Evolutionary conservation across 2,888 invertebrate genomes (phyloP).

Genomic region (Yponomeuta cagnagella): DNA sequence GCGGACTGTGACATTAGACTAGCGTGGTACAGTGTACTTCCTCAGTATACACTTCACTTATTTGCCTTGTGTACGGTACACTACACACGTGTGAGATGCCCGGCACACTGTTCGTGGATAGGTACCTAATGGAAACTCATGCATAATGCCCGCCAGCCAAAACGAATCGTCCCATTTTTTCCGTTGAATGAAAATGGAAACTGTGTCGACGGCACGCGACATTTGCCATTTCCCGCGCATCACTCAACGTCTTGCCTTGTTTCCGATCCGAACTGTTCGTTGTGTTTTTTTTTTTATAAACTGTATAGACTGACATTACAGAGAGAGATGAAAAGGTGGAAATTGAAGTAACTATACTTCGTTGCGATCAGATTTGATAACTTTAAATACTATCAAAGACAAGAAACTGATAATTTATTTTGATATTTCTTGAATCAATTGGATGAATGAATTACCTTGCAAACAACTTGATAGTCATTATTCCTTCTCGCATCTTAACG

Average conservation of each 20-base stretch:
- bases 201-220: slow-evolving; percentile 14
- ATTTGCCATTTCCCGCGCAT: slow-evolving; percentile 16
- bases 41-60: slow-evolving; percentile 7
- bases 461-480: too few species aligned
- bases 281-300: background rate
- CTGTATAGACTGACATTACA: background rate
- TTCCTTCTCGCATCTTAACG: too few species aligned
- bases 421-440: too few species aligned
- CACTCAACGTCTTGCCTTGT: slow-evolving; percentile 17
- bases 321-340: background rate
- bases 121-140: background rate
- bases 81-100: slow-evolving; percentile 6
- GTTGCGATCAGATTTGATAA: too few species aligned
- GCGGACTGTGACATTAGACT: slow-evolving; percentile 11
- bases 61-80: slow-evolving; percentile 8
- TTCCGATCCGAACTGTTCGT: slow-evolving; percentile 11
- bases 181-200: slow-evolving; percentile 16
- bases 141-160: background rate
- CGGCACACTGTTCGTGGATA: slow-evolving; percentile 9
- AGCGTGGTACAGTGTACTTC: slow-evolving; percentile 9
- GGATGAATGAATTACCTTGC: too few species aligned
- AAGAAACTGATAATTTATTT: too few species aligned
- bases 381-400: too few species aligned
- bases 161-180: slow-evolving; percentile 5
- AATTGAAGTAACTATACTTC: too few species aligned